phyloP scores from a whole-genome alignment of 2,113 vertebrate genomes.

The Halichoerus grypus region DNA sequence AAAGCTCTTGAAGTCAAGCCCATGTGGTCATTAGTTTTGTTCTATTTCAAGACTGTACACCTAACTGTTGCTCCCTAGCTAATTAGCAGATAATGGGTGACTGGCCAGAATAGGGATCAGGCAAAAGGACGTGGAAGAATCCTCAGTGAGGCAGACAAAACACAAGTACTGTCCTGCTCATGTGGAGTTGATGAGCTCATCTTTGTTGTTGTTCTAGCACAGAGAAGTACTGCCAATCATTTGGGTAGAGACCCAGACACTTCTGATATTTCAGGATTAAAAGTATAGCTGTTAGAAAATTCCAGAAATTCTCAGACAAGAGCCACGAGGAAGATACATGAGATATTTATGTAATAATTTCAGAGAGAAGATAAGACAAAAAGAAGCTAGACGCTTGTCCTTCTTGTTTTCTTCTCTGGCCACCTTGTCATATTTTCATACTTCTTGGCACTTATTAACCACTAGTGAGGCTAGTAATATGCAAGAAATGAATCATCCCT shows the following conservation, averaged over 20 bases:
- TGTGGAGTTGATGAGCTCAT: background rate
- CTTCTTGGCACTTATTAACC: background rate
- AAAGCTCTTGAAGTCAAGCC: background rate
- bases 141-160: background rate
- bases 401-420: background rate
- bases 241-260: background rate
- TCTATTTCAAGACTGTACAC: background rate
- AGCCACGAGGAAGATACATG: background rate
- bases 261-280: slow-evolving; percentile 14
- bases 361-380: background rate
- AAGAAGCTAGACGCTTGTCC: background rate
- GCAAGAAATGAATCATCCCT: background rate
- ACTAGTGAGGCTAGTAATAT: background rate
- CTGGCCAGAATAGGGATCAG: background rate
- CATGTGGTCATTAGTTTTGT: background rate
- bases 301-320: background rate
- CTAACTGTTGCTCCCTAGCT: background rate
- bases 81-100: background rate
- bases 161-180: background rate
- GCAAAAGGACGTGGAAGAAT: background rate
- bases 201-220: background rate
- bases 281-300: background rate
- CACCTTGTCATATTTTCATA: background rate
- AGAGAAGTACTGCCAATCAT: background rate
- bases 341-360: slow-evolving; percentile 8